Evolutionary conservation across 1,140 invertebrate species (phyloP), one percentile per base, ranked within the genome.

Genomic region (Andricus grossulariae): DNA sequence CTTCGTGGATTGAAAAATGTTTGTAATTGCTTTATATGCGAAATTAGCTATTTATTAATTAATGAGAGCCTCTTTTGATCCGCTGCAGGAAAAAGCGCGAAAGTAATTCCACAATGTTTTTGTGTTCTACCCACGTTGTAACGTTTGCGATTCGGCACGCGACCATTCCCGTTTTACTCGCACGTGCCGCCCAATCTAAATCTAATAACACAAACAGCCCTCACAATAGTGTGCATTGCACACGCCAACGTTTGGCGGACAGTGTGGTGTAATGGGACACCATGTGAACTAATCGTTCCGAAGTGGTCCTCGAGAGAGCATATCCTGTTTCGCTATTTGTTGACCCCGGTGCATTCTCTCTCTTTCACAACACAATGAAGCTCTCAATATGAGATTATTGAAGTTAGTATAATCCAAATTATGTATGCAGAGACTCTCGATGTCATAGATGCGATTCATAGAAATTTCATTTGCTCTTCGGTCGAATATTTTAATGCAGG

Each of bases 161-260:
- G 88, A 39, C 85, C 45, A 21, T 66, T 75, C 72, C 84, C 45
- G 66, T 74, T 78, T 74, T 73, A 74, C 25, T 19, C 78, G 81
- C 87, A 88, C 87, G 88, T 86, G 87, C 72, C 81, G 74, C 75
- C 82, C 89, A 88, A 90, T 90, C 88, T 86, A 89, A 90, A 90
- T 90, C 89, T 90, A 90, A 90, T 90, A 90, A 90, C 83, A 80
- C 88, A 90, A 90, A 90, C 89, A 90, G 84, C 84, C 57, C 79
- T 84, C 76, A 88, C 85, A 89, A 87, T 86, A 83, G 81, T 77
- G 75, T 81, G 75, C 77, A 79, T 77, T 78, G 73, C 78, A 70
- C 50, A 73, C 57, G 77, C 73, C 25, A 78, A 79, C 80, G 83
- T 76, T 79, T 80, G 83, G 74, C 72, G 81, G 82, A 50, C 75